Percentiles rank a stretch among this genome's conserved stretches.
Conservation (phyloP, 2,888 invertebrate genomes). For the Opisthograptis luteolata region DNA sequence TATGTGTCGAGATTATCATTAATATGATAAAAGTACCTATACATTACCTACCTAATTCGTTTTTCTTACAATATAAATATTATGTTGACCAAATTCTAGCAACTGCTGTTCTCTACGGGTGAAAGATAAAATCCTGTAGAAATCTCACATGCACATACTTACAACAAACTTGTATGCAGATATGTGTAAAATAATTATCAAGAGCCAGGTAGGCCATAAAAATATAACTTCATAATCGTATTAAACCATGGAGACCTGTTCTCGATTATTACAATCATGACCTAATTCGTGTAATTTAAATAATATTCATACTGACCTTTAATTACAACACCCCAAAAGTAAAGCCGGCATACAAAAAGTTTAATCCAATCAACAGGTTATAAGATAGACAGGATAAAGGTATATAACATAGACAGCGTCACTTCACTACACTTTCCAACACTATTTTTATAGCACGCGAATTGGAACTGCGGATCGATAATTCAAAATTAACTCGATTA, state of each 20-base stretch:
- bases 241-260: not conserved
- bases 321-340: not conserved
- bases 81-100: too few relatives aligned
- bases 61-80: too few relatives aligned
- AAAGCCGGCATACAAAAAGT: slow-evolving; percentile 3
- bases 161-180: too few relatives aligned
- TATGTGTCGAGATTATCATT: not conserved
- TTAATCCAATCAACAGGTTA: slow-evolving; percentile 18
- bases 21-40: too few relatives aligned
- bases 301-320: slow-evolving; percentile 30
- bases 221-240: not conserved
- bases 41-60: too few relatives aligned
- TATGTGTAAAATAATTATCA: not conserved
- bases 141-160: too few relatives aligned
- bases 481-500: slow-evolving; percentile 38
- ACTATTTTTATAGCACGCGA: not conserved
- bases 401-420: slow-evolving; percentile 10
- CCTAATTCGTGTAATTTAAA: slow-evolving; percentile 5
- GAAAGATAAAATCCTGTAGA: too few relatives aligned
- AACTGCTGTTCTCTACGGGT: too few relatives aligned
- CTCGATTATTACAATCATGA: not conserved
- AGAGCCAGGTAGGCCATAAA: not conserved
- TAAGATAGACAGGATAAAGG: not conserved
- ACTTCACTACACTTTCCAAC: slow-evolving; percentile 32
- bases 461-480: slow-evolving; percentile 1